phyloP scores from a whole-genome alignment of 37 sponge, comb jelly and placozoan species.

The Ephydatia muelleri region DNA sequence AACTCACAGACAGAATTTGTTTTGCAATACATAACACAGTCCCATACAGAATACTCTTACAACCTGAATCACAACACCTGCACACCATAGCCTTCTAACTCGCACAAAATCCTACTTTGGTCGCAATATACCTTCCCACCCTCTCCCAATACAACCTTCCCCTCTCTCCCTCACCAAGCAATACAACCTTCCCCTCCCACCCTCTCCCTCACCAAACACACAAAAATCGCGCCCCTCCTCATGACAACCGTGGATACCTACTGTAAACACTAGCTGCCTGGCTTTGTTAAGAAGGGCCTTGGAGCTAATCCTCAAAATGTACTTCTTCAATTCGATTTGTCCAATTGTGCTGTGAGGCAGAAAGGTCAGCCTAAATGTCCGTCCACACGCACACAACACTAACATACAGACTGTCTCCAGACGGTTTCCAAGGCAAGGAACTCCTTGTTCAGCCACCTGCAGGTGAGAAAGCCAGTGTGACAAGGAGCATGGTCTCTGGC shows the following conservation, averaged over 20 bases:
- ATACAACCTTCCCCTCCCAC: no score
- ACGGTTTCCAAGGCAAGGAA: constrained; percentile 71
- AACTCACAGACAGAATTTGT: no score
- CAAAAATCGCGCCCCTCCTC: no score
- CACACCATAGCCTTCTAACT: no score
- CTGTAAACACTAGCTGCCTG: constrained; percentile 47
- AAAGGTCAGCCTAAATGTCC: background rate
- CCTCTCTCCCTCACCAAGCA: background rate
- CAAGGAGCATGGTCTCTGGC: background rate
- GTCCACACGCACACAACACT: background rate
- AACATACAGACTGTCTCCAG: constrained; percentile 46
- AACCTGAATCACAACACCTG: no score
- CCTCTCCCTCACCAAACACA: no score
- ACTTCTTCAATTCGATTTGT: constrained; percentile 44
- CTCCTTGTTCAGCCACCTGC: constrained; percentile 86
- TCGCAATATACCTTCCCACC: no score
- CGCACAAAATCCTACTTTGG: no score
- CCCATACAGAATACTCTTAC: no score
- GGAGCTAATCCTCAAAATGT: constrained; percentile 45
- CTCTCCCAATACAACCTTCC: no score
- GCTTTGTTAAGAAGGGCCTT: constrained; percentile 19
- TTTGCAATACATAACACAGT: no score
- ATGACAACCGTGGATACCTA: no score
- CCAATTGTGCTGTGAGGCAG: background rate
- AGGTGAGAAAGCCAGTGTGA: background rate